A percentile compares a stretch with the other conserved stretches of the same genome.
These are phyloP conservation scores for Zoanthus gigantus DNA, from an alignment of 92 coral and sea anemone species.

Conservation along the genomic window DNA sequence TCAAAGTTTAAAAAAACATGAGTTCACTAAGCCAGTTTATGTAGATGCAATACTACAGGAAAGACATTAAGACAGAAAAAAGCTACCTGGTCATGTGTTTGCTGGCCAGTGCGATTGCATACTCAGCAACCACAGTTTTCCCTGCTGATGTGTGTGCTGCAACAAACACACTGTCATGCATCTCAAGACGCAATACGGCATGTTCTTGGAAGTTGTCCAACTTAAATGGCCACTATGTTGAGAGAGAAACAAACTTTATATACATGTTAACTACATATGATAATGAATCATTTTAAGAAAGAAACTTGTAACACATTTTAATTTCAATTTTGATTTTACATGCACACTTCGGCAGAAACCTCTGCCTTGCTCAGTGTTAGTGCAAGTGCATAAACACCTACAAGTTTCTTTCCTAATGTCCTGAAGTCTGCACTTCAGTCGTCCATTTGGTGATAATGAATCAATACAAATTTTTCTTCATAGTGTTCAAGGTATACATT, in stretches of 20 bases:
- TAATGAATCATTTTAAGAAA: neutral
- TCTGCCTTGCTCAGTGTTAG: neutral
- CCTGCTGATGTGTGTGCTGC: conserved; percentile 99
- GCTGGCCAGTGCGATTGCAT: conserved; percentile 91
- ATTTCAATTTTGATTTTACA: neutral
- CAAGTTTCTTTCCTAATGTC: too few species aligned
- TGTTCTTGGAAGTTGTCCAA: conserved; percentile 95
- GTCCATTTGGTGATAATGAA: too few species aligned
- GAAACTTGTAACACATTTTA: neutral
- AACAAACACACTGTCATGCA: conserved; percentile 91
- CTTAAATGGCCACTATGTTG: conserved; percentile 82
- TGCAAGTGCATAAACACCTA: neutral
- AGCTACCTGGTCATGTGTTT: conserved; percentile 89
- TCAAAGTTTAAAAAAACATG: too few species aligned
- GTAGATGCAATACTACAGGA: too few species aligned
- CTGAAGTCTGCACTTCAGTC: too few species aligned
- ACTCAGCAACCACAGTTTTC: conserved; percentile 90
- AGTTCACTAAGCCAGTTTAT: too few species aligned
- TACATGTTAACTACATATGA: neutral
- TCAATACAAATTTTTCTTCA: too few species aligned
- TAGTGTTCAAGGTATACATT: too few species aligned
- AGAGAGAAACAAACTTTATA: neutral
- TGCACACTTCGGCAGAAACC: too few species aligned
- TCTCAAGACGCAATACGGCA: conserved; percentile 85
- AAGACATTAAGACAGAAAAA: too few species aligned